These are phyloP conservation scores for Triplophysa dalaica DNA, from an alignment of 2,113 vertebrate species.

Conservation along the genomic window DNA sequence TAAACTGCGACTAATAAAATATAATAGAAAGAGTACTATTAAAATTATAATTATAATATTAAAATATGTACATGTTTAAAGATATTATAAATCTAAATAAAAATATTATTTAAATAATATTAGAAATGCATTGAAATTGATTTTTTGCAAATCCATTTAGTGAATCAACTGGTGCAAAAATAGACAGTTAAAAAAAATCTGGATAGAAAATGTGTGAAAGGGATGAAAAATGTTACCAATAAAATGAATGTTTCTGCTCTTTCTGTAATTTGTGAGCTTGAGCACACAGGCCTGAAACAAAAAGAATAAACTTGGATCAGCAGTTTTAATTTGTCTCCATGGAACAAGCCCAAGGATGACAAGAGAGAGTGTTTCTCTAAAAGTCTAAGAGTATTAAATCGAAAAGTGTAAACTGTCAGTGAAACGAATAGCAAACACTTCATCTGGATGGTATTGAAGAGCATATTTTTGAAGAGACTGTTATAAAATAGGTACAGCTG, in stretches of 20 bases:
- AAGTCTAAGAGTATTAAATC: background rate
- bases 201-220: too few species aligned
- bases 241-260: slow-evolving; percentile 11
- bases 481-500: background rate
- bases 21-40: too few species aligned
- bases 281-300: slow-evolving; percentile 24
- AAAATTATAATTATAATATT: too few species aligned
- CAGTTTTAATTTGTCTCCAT: slow-evolving; percentile 42
- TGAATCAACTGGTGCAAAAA: too few species aligned
- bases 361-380: background rate
- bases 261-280: slow-evolving; percentile 22
- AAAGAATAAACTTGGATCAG: slow-evolving; percentile 46
- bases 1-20: too few species aligned
- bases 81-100: too few species aligned
- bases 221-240: background rate
- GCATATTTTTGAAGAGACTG: background rate
- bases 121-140: too few species aligned
- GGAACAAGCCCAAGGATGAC: slow-evolving; percentile 19
- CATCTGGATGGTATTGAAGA: slow-evolving; percentile 47
- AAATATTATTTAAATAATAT: too few species aligned
- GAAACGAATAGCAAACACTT: slow-evolving; percentile 46
- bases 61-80: too few species aligned
- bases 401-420: slow-evolving; percentile 10
- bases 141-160: too few species aligned
- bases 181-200: too few species aligned